Evolutionary conservation across 2,797 vertebrate genomes (phyloP), one percentile per base, ranked within the genome.

Genomic region (Gila robusta): DNA sequence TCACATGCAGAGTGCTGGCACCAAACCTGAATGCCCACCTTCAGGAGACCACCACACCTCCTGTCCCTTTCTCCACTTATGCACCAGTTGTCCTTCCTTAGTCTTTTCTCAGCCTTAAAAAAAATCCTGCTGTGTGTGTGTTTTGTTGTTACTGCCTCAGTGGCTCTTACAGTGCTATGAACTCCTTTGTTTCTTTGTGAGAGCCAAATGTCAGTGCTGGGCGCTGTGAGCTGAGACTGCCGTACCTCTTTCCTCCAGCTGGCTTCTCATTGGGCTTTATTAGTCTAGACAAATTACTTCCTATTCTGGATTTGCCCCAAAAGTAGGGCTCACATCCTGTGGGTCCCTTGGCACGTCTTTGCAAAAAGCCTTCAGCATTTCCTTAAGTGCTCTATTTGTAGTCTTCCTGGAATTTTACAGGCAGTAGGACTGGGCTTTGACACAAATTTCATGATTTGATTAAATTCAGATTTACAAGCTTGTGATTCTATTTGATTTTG

Each of bases 101-200:
- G 70, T 49, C 77, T 47, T 62, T 54, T 74, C 66, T 59, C 64
- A 49, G 64, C 69, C 56, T 59, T 62, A 69, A 76, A 37, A 81
- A 62, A 82, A 85, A 62, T 85, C 84, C 77, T 85, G 77, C 84
- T 85, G 84, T 26, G 84, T 85, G 37, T 71, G 77, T 56, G 67
- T 79, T 85, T 80, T 85, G 83, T 85, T 85, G 77, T 21, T n/a
- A 44, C 14, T 59, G 64, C 28, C 73, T 82, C 35, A 28, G 78
- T 74, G 59, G 62, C n/a, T 67, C 69, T 79, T 80, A 73, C 49
- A 62, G 78, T 84, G 28, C 52, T 54, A 62, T 71, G 78, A 67
- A 64, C 21, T 41, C 16, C 79, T 82, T 81, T 84, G 84, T 84
- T 67, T 89, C 86, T 88, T 86, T 89, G 81, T 88, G 52, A 87